A percentile compares a stretch with the other conserved stretches of the same genome.
Conservation (phyloP, 2,113 vertebrate species). For the Tonatia bakeri region DNA sequence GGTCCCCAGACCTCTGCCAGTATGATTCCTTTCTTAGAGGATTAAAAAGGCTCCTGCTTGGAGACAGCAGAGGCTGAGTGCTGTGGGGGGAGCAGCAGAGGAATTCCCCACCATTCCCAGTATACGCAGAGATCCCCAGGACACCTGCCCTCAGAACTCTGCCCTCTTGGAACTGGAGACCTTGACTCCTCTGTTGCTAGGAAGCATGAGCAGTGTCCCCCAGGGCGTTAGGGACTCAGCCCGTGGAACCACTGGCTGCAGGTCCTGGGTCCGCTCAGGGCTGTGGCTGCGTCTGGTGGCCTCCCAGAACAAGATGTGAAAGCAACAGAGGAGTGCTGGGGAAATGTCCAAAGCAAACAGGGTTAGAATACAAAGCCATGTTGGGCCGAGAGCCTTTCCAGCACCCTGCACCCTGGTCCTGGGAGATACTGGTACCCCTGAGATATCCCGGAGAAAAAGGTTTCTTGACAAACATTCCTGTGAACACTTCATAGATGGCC, state of each 20-base stretch:
- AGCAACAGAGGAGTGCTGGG: not conserved
- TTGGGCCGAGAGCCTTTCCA: not conserved
- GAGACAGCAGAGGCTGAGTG: not conserved
- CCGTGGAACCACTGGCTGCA: not conserved
- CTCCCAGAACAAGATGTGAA: not conserved
- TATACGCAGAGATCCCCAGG: not conserved
- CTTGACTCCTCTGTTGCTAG: not conserved
- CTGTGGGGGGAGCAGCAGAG: not conserved
- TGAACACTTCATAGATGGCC: not conserved
- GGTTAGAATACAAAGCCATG: not conserved
- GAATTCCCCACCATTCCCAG: not conserved
- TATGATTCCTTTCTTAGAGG: not conserved
- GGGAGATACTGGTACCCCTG: not conserved
- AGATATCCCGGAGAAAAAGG: not conserved
- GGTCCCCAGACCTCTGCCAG: not conserved
- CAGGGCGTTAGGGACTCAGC: not conserved
- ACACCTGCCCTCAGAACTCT: too few relatives aligned
- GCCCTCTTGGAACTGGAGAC: not conserved
- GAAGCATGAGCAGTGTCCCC: not conserved
- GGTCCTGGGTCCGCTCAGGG: not conserved
- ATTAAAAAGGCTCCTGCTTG: not conserved
- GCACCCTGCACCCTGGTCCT: not conserved
- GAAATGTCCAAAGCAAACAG: not conserved
- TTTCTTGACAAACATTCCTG: not conserved
- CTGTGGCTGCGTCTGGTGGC: not conserved